Base-by-base conservation (phyloP, 35 echinoderm and acorn worm species). In the Ophioderma brevispina region DNA sequence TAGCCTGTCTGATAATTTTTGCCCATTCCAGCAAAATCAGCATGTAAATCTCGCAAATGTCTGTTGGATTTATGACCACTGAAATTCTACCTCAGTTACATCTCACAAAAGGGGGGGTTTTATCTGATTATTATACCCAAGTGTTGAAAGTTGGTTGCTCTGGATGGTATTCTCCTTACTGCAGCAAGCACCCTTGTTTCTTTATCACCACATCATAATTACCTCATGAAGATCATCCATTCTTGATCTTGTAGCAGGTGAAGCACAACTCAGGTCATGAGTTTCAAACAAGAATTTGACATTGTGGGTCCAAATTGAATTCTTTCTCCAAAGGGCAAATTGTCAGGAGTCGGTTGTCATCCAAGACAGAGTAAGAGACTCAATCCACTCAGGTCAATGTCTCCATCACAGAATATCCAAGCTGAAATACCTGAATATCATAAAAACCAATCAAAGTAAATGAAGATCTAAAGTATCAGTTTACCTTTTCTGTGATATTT, bases 181-280 rank as follows among this genome's bases (percentile, higher is more conserved):
- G n/a, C n/a, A n/a, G n/a, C n/a, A n/a, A n/a, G n/a, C n/a, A n/a
- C n/a, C n/a, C n/a, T n/a, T n/a, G n/a, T n/a, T n/a, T n/a, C n/a
- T 46, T 46, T 17, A 46, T 46, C 17, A 4, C 17, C 17, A 46
- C 41, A 46, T 46, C 17, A 46, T 17, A 55, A 4, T 17, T 84
- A 98, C 96, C 96, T 98, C 90, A 98, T 91, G 80, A 98, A 98
- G 40, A 98, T 98, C 96, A 98, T 98, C 96, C 96, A 98, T 98
- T 36, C 96, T 86, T 43, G 96, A 98, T 14, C 95, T 98, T 25
- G 96, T 98, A 32, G 96, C 96, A 31, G 96, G 96, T 0, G 96
- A 98, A 0, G 96, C 96, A 87, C 96, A 98, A 87, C 96, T 98
- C 42, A 98, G 79, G 82, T 98, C 96, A 85, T 98, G 96, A 33